Evolutionary conservation across 2,888 invertebrate species (phyloP).

Genomic region (Microctonus brassicae): DNA sequence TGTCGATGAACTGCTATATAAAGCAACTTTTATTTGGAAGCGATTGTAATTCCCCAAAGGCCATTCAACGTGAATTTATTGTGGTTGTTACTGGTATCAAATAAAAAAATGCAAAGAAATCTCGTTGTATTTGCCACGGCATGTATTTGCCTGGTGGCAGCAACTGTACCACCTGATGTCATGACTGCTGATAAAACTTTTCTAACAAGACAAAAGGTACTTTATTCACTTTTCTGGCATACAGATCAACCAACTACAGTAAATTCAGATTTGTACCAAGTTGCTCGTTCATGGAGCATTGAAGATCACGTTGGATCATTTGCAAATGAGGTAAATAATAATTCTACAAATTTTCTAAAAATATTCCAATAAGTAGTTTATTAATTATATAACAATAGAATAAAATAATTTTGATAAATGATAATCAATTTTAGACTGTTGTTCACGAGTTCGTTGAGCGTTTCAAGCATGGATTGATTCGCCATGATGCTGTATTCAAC

Average conservation of each 20-base stretch:
- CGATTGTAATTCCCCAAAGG: neutral
- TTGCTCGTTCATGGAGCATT: constrained; percentile 53
- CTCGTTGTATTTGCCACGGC: constrained; percentile 68
- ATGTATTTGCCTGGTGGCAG: constrained; percentile 68
- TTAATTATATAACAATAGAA: too few species aligned
- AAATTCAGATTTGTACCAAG: constrained; percentile 55
- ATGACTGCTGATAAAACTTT: constrained; percentile 60
- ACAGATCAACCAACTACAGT: constrained; percentile 64
- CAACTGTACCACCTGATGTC: constrained; percentile 50
- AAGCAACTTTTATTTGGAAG: constrained; percentile 6
- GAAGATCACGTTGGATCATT: constrained; percentile 50
- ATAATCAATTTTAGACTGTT: constrained; percentile 64
- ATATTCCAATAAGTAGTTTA: too few species aligned
- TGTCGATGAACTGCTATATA: constrained; percentile 18
- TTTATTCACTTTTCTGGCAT: constrained; percentile 71
- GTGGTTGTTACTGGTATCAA: neutral
- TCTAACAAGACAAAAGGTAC: constrained; percentile 69
- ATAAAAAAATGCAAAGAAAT: constrained; percentile 34
- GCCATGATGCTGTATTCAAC: constrained; percentile 63
- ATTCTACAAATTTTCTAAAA: neutral
- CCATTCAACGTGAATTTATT: neutral
- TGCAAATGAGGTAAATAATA: constrained; percentile 52
- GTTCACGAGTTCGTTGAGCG: constrained; percentile 69
- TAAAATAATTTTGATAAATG: too few species aligned
- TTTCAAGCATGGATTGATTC: constrained; percentile 63